Evolutionary conservation across 2,113 vertebrate species (phyloP).

Genomic region (Onychorhynchus coronatus): DNA sequence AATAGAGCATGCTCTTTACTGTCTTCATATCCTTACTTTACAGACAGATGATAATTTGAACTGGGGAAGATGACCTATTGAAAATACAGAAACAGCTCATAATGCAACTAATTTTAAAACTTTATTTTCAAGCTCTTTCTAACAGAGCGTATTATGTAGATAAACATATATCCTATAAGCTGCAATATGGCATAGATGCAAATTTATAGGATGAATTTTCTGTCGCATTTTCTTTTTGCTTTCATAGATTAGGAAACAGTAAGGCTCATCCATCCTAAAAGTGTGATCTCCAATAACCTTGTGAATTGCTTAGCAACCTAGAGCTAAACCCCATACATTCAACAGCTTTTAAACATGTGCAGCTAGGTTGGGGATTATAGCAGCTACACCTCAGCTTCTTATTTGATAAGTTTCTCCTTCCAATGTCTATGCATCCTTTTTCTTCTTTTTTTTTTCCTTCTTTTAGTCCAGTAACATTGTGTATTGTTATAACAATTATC

Average conservation of each 20-base stretch:
- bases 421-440: background rate
- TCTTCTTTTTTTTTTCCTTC: background rate
- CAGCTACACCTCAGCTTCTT: background rate
- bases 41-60: background rate
- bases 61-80: background rate
- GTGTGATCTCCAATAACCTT: background rate
- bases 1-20: background rate
- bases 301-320: background rate
- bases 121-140: background rate
- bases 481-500: background rate
- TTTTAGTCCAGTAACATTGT: background rate
- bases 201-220: background rate
- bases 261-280: background rate
- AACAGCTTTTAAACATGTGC: background rate
- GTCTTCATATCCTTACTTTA: background rate
- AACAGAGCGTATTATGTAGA: background rate
- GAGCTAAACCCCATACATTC: background rate
- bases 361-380: background rate
- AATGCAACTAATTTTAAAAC: background rate
- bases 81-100: background rate
- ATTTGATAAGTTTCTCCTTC: background rate
- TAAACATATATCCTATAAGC: background rate
- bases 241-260: background rate
- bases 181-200: background rate
- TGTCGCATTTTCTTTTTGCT: background rate